Conservation (phyloP, 1,140 invertebrate species). For the Anthonomus grandis region DNA sequence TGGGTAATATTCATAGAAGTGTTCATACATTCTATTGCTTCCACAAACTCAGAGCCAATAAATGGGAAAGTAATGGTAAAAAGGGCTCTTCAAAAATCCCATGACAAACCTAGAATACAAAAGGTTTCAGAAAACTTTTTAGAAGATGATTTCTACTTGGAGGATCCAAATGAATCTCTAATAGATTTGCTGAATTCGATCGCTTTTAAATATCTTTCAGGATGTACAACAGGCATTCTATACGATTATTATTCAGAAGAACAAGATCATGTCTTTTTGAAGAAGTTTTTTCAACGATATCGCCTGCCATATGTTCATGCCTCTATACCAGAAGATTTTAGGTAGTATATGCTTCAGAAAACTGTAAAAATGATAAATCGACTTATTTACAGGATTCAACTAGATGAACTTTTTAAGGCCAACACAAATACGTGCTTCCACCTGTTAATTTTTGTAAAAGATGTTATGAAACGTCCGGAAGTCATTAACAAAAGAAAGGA, state of each 20-base stretch:
- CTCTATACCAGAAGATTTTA: constrained; percentile 50
- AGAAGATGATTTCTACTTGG: constrained; percentile 44
- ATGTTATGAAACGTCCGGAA: constrained; percentile 55
- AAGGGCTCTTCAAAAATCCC: constrained; percentile 44
- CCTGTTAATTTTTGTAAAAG: constrained; percentile 63
- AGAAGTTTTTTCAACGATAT: constrained; percentile 57
- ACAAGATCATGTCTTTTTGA: constrained; percentile 54
- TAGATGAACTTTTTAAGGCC: constrained; percentile 17
- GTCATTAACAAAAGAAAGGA: constrained; percentile 58
- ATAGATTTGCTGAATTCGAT: constrained; percentile 57
- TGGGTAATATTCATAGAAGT: too few relatives aligned
- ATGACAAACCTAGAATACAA: constrained; percentile 40
- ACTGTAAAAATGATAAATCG: too few relatives aligned
- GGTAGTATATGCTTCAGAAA: too few relatives aligned
- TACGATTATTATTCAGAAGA: constrained; percentile 58
- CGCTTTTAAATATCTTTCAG: constrained; percentile 54
- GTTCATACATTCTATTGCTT: too few relatives aligned
- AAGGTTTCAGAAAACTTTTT: constrained; percentile 42
- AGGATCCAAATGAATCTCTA: constrained; percentile 51
- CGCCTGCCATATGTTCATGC: constrained; percentile 59
- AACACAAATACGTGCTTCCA: constrained; percentile 54
- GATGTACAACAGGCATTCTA: constrained; percentile 60
- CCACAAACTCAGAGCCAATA: too few relatives aligned
- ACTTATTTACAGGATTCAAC: constrained; percentile 29
- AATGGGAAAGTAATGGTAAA: too few relatives aligned